phyloP scores from a whole-genome alignment of 1,140 invertebrate species.

The Cotesia vestalis region DNA sequence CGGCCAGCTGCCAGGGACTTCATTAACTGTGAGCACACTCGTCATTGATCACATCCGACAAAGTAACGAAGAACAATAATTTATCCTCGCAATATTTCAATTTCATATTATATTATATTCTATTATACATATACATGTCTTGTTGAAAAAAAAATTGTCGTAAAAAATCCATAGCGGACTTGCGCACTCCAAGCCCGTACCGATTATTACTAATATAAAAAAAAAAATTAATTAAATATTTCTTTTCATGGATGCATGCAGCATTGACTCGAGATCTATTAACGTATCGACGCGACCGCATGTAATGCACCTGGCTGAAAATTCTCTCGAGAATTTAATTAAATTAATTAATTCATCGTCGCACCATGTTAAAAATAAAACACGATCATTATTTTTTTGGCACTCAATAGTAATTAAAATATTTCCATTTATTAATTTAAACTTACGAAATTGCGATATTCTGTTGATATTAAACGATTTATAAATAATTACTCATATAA shows the following conservation, averaged over 20 bases:
- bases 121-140: neutral
- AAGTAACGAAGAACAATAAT: conserved; percentile 27
- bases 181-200: neutral
- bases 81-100: neutral
- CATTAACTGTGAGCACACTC: conserved; percentile 12
- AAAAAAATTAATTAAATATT: conserved; percentile 30
- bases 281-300: conserved; percentile 16
- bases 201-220: conserved; percentile 14
- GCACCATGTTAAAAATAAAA: no score
- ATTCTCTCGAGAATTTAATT: conserved; percentile 28
- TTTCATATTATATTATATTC: conserved; percentile 3
- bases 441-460: no score
- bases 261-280: conserved; percentile 22
- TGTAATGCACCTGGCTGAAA: conserved; percentile 19
- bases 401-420: no score
- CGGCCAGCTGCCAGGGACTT: conserved; percentile 18
- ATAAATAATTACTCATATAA: no score
- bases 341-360: conserved; percentile 35
- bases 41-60: conserved; percentile 27
- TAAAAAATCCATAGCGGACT: conserved; percentile 6
- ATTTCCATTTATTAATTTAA: no score
- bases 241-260: neutral
- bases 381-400: conserved; percentile 1
- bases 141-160: neutral
- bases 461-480: no score